phyloP scores from a whole-genome alignment of 2,113 vertebrate genomes.

The Gavialis gangeticus region DNA sequence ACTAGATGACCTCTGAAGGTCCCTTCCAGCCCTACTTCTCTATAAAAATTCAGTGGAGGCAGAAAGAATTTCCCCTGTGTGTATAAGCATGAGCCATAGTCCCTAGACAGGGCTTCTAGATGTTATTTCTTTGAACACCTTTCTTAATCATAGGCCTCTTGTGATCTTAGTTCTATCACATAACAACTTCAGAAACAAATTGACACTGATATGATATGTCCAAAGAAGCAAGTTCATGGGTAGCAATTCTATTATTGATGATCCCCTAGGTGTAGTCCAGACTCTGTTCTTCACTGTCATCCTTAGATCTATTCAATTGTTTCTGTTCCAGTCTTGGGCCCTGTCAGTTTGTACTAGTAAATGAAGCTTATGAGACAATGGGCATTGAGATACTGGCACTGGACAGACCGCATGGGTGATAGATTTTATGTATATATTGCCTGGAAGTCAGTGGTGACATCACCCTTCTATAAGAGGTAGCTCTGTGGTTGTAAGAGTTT shows the following conservation, averaged over 20 bases:
- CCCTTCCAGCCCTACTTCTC: too few species aligned
- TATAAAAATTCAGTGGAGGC: not conserved
- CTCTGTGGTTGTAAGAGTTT: conserved; percentile 9
- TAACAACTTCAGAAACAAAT: not conserved
- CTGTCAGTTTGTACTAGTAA: conserved; percentile 46
- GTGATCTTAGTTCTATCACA: not conserved
- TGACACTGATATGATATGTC: not conserved
- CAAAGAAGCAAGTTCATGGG: not conserved
- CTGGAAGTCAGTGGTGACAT: conserved; percentile 29
- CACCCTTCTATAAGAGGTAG: conserved; percentile 24
- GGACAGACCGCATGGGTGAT: not conserved
- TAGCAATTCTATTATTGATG: not conserved
- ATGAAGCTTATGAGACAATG: not conserved
- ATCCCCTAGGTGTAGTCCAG: not conserved
- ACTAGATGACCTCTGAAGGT: too few species aligned
- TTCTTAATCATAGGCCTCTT: not conserved
- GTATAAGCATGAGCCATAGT: not conserved
- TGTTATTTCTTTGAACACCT: not conserved
- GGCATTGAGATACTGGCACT: not conserved
- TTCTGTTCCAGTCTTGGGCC: conserved; percentile 18
- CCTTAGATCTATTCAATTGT: not conserved
- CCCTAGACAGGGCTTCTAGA: not conserved
- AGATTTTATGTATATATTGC: not conserved
- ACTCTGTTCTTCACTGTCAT: not conserved
- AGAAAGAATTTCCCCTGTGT: not conserved